A percentile compares a stretch with the other conserved stretches of the same genome.
Evolutionary conservation across 2,888 invertebrate species (phyloP).

Genomic region (Limnephilus lunatus): DNA sequence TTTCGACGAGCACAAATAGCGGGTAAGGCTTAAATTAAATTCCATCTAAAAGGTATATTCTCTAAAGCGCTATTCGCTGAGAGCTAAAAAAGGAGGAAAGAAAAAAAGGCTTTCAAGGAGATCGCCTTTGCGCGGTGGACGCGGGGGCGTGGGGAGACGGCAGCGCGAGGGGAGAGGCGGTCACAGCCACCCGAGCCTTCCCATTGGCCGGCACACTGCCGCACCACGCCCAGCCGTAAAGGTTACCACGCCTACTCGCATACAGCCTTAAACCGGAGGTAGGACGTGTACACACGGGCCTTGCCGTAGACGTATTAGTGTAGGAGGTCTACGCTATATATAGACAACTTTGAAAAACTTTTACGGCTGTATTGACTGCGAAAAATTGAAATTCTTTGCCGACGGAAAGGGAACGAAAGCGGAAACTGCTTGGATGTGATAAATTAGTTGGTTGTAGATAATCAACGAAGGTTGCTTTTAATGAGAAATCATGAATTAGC

Average conservation of each 20-base stretch:
- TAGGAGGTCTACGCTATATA: slow-evolving; percentile 48
- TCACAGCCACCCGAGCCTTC: slow-evolving; percentile 40
- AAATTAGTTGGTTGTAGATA: background rate
- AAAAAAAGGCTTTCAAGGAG: slow-evolving; percentile 58
- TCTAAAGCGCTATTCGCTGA: slow-evolving; percentile 63
- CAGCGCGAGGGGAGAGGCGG: slow-evolving; percentile 51
- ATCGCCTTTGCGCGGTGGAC: slow-evolving; percentile 52
- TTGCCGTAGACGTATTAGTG: slow-evolving; percentile 42
- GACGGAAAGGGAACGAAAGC: slow-evolving; percentile 46
- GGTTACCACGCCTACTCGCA: slow-evolving; percentile 59
- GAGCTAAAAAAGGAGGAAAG: slow-evolving; percentile 52
- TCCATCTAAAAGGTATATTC: slow-evolving; percentile 29
- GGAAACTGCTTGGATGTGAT: slow-evolving; percentile 12
- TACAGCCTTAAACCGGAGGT: slow-evolving; percentile 52
- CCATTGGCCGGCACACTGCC: slow-evolving; percentile 55
- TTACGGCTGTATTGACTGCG: slow-evolving; percentile 28
- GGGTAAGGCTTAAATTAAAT: slow-evolving; percentile 15
- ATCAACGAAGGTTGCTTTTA: background rate
- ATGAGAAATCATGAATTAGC: background rate
- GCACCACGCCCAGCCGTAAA: slow-evolving; percentile 59
- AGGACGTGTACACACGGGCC: slow-evolving; percentile 47
- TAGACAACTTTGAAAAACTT: slow-evolving; percentile 44
- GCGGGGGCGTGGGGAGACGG: slow-evolving; percentile 44
- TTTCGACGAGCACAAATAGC: slow-evolving; percentile 19
- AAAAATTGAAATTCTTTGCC: slow-evolving; percentile 54